Evolutionary conservation across 1,140 invertebrate species (phyloP).

Genomic region (Drosophila navojoa): DNA sequence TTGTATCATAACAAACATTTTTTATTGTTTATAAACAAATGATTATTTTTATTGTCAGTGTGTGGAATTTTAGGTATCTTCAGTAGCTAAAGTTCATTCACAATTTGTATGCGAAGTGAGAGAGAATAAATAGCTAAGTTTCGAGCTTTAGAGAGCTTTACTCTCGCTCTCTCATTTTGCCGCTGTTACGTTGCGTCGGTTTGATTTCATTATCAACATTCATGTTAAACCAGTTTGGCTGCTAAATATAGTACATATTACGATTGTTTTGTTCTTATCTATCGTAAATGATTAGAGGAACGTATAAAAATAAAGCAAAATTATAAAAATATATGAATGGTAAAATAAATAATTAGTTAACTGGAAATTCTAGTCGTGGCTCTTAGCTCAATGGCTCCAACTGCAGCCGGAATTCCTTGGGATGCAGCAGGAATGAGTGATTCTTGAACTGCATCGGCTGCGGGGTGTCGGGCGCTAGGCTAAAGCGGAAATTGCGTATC

Average conservation of each 20-base stretch:
- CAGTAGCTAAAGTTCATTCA: constrained; percentile 2
- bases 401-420: constrained; percentile 85
- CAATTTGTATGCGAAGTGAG: neutral
- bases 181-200: constrained; percentile 4
- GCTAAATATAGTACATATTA: neutral
- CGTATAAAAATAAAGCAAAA: neutral
- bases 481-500: constrained; percentile 74
- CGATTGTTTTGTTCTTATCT: neutral
- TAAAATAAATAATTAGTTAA: too few relatives aligned
- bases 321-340: too few relatives aligned
- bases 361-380: constrained; percentile 6
- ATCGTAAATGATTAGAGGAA: neutral
- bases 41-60: neutral
- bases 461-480: constrained; percentile 19
- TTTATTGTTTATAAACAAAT: neutral
- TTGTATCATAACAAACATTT: neutral
- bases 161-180: neutral
- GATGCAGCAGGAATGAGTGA: constrained; percentile 84
- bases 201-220: neutral
- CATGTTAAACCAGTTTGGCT: constrained; percentile 6
- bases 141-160: neutral
- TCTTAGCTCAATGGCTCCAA: constrained; percentile 58
- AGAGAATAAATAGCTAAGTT: too few relatives aligned
- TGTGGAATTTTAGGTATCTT: neutral
- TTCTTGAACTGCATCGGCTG: constrained; percentile 33